These are phyloP conservation scores for Clunio marinus DNA, from an alignment of 2,888 invertebrate species.

Conservation along the genomic window DNA sequence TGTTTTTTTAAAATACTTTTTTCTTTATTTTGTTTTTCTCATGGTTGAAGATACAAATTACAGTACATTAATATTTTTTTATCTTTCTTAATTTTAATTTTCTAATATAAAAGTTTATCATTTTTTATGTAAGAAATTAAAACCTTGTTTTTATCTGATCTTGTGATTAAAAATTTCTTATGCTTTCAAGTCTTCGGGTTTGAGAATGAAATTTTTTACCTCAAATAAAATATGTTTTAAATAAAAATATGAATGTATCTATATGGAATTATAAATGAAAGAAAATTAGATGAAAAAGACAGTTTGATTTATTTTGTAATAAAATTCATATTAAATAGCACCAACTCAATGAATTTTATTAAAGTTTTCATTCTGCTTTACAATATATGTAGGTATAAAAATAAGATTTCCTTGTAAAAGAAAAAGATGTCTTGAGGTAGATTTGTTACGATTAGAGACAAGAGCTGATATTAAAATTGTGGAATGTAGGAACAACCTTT, in stretches of 20 bases:
- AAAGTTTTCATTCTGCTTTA: neutral
- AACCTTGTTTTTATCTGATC: neutral
- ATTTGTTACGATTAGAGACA: constrained; percentile 19
- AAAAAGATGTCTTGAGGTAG: constrained; percentile 16
- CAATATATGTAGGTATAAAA: neutral
- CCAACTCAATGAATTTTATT: constrained; percentile 39
- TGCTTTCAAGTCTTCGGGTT: neutral
- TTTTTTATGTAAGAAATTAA: neutral
- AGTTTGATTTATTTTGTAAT: constrained; percentile 19
- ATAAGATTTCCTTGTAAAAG: neutral
- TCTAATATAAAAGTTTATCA: constrained; percentile 30
- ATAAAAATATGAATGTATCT: too few relatives aligned
- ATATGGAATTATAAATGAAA: neutral
- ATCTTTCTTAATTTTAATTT: constrained; percentile 25
- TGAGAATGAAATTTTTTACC: neutral
- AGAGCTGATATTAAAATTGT: neutral
- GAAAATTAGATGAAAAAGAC: neutral
- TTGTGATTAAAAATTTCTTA: neutral
- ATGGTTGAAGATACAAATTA: constrained; percentile 39
- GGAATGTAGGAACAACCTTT: neutral
- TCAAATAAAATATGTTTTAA: too few relatives aligned
- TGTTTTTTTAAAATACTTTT: constrained; percentile 37
- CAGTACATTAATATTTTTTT: constrained; percentile 36
- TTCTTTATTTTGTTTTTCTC: constrained; percentile 28
- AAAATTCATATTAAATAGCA: constrained; percentile 39